Percentiles rank a stretch among this genome's conserved stretches.
phyloP scores from a whole-genome alignment of 1,140 invertebrate genomes.

The Lasioglossum baleicum region DNA sequence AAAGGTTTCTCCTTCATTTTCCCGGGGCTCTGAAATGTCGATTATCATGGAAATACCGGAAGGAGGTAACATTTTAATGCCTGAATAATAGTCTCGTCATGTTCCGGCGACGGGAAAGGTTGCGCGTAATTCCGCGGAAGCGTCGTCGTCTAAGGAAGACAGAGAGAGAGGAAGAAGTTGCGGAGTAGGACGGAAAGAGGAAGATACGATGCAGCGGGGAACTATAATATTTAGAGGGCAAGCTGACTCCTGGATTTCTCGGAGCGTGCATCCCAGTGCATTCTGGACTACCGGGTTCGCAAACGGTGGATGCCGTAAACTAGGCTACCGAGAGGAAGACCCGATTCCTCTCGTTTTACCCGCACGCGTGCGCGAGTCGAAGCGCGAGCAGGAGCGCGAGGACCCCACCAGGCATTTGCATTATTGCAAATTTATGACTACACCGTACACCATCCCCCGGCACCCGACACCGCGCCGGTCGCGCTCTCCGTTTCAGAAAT shows the following conservation, averaged over 20 bases:
- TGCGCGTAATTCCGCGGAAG: constrained; percentile 34
- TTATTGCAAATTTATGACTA: constrained; percentile 78
- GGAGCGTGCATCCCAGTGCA: constrained; percentile 43
- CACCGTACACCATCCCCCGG: constrained; percentile 58
- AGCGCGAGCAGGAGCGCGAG: constrained; percentile 21
- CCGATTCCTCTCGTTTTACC: too few relatives aligned
- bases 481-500: constrained; percentile 66
- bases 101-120: constrained; percentile 40
- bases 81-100: constrained; percentile 37
- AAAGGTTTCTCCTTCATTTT: neutral
- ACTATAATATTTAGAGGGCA: constrained; percentile 19
- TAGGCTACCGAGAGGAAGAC: constrained; percentile 72
- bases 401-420: constrained; percentile 73
- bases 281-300: constrained; percentile 9
- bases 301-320: constrained; percentile 51
- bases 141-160: too few relatives aligned
- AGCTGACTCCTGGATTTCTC: constrained; percentile 37
- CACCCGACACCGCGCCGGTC: constrained; percentile 54
- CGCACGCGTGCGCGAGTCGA: constrained; percentile 33
- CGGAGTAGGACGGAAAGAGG: too few relatives aligned
- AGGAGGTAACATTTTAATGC: constrained; percentile 52
- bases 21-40: constrained; percentile 31
- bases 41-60: constrained; percentile 48
- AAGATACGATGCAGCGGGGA: neutral
- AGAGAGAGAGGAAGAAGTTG: neutral